Base-by-base conservation (phyloP, 2,888 invertebrate species). In the Euclidia mi region DNA sequence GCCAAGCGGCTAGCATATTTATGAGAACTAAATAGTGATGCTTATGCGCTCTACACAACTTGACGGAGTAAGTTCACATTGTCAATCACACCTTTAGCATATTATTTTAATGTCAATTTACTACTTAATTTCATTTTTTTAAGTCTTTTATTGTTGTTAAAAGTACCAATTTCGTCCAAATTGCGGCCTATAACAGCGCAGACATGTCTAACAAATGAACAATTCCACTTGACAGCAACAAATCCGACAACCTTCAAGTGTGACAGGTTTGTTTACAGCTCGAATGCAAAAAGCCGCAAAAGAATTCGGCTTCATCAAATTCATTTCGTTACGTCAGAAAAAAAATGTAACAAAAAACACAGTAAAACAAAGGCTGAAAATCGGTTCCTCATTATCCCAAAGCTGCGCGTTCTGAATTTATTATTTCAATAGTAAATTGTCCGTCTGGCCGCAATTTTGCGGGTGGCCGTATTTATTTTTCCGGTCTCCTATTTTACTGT, bases 401-500 rank as follows among this genome's bases (percentile, higher is more conserved):
- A 11, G 52, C 45, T 56, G 47, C 60, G 57, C 63, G 63, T 42
- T 53, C 57, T 49, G 75, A 71, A 71, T 74, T 74, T 74, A 71
- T 74, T 71, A 71, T 71, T 65, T 65, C 48, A 42, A 42, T 63
- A 37, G 56, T 74, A 71, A 65, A 71, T 71, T 71, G 71, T 74
- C 62, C 56, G 55, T 65, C 66, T 62, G 56, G 40, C 60, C 58
- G 44, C 56, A 65, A 70, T 65, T 65, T 50, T 43, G 58, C 29
- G 57, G 74, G 53, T 31, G 18, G 18, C 55, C 61, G 48, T 40
- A 42, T 45, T 65, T 40, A 42, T 45, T 65, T 60, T 51, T 55
- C 61, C 67, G 56, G 28, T 47, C 56, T 14, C 15, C 25, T 20
- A 20, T 25, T 20, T 25, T 47, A 6, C 35, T 15, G 9, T 35